Percentiles rank a stretch among this genome's conserved stretches.
phyloP scores from a whole-genome alignment of 2,113 vertebrate species.

The Pungitius pungitius region DNA sequence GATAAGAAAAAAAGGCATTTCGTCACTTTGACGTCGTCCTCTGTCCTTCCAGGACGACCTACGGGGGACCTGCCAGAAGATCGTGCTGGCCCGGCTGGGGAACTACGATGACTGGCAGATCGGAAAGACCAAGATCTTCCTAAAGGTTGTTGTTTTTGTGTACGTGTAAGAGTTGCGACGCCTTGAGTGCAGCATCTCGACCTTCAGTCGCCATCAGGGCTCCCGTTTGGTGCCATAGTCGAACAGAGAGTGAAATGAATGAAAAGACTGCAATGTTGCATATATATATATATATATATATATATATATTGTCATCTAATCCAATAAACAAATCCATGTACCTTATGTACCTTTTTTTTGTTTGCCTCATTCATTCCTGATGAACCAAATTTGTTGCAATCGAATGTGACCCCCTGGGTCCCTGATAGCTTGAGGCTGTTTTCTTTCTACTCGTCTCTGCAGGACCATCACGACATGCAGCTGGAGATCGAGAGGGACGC shows the following conservation, averaged over 20 bases:
- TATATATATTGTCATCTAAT: not conserved
- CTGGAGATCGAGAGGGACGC: conserved; percentile 97
- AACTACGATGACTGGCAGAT: conserved; percentile 96
- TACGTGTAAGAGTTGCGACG: not conserved
- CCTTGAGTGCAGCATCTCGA: not conserved
- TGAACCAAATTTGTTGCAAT: not conserved
- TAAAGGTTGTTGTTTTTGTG: conserved; percentile 84
- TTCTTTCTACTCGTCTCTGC: conserved; percentile 15
- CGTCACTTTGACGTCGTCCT: not conserved
- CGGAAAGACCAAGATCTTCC: conserved; percentile 96
- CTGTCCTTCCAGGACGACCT: conserved; percentile 85
- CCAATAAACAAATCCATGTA: not conserved
- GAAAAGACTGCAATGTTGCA: no score
- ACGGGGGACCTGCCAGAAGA: conserved; percentile 90
- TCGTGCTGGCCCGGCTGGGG: conserved; percentile 89
- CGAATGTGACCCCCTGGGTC: not conserved
- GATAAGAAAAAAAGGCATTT: not conserved
- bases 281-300: not conserved
- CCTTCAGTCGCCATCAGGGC: not conserved
- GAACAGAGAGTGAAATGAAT: not conserved
- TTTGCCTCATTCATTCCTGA: not conserved
- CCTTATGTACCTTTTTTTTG: no score
- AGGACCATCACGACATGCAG: conserved; percentile 98
- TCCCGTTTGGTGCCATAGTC: not conserved
- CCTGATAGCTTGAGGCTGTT: not conserved